phyloP scores from a whole-genome alignment of 2,113 vertebrate species.

The Puntigrus tetrazona region DNA sequence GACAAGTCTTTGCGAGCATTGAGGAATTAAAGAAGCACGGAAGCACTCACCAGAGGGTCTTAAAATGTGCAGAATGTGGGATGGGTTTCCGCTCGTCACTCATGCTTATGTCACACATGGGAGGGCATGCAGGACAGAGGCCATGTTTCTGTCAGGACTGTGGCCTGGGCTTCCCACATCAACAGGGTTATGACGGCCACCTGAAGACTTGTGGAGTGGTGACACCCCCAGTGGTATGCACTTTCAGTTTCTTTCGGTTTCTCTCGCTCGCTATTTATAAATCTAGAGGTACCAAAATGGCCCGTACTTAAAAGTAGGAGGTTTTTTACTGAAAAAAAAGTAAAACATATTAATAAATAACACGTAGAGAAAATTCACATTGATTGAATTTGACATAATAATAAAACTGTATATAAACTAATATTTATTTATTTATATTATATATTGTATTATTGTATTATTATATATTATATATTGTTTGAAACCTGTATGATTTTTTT shows the following conservation, averaged over 20 bases:
- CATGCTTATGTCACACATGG: conserved; percentile 87
- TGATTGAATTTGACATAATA: neutral
- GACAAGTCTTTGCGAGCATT: conserved; percentile 77
- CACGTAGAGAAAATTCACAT: neutral
- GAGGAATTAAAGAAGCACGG: conserved; percentile 86
- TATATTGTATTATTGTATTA: too few relatives aligned
- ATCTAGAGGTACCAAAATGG: neutral
- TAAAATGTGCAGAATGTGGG: conserved; percentile 84
- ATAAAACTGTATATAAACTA: too few relatives aligned
- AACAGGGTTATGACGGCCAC: conserved; percentile 75
- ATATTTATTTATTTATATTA: too few relatives aligned
- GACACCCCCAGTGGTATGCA: conserved; percentile 61
- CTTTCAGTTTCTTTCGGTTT: too few relatives aligned
- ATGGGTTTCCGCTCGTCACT: conserved; percentile 88
- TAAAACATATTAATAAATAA: neutral
- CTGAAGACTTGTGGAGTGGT: conserved; percentile 71
- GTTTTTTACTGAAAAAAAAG: neutral
- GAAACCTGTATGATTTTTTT: too few relatives aligned
- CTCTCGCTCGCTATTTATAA: too few relatives aligned
- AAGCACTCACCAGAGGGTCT: conserved; percentile 86
- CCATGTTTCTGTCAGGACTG: conserved; percentile 87
- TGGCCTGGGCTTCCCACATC: conserved; percentile 84
- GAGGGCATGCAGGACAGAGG: conserved; percentile 82
- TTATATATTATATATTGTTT: too few relatives aligned
- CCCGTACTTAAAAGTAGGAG: neutral